Conservation (phyloP, 2,113 vertebrate species). For the Notothenia rossii region DNA sequence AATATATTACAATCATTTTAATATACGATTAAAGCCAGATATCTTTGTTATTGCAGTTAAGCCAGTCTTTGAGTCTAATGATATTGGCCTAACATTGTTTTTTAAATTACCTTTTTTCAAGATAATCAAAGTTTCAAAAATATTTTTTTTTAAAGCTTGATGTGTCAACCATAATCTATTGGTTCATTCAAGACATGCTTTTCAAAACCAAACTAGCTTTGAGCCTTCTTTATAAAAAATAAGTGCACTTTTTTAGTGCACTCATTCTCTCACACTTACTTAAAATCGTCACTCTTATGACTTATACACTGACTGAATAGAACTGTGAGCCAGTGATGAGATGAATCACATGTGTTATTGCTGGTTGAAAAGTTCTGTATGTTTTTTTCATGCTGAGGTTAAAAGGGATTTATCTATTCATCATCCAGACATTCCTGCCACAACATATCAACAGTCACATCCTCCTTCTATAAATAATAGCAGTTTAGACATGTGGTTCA, state of each 20-base stretch:
- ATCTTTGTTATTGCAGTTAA: background rate
- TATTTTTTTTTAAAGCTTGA: background rate
- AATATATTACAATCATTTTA: background rate
- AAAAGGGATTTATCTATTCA: background rate
- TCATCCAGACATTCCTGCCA: slow-evolving; percentile 4
- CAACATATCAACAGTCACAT: background rate
- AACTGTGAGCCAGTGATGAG: background rate
- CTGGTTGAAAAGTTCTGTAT: background rate
- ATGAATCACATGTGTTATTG: background rate
- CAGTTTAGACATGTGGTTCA: slow-evolving; percentile 2
- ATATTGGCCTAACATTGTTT: background rate
- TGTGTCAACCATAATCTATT: background rate
- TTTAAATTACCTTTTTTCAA: background rate
- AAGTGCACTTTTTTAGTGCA: background rate
- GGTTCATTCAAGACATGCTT: background rate
- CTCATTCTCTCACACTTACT: background rate
- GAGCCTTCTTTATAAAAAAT: background rate
- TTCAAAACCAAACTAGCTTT: background rate
- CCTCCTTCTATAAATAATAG: slow-evolving; percentile 3
- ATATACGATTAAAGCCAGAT: background rate
- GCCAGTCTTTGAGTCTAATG: background rate
- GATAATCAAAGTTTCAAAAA: background rate
- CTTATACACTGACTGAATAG: background rate
- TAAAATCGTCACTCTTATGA: background rate
- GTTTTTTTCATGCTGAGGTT: slow-evolving; percentile 9